These are phyloP conservation scores for Meloidogyne chitwoodi DNA, from an alignment of 1,140 invertebrate species.

Conservation along the genomic window DNA sequence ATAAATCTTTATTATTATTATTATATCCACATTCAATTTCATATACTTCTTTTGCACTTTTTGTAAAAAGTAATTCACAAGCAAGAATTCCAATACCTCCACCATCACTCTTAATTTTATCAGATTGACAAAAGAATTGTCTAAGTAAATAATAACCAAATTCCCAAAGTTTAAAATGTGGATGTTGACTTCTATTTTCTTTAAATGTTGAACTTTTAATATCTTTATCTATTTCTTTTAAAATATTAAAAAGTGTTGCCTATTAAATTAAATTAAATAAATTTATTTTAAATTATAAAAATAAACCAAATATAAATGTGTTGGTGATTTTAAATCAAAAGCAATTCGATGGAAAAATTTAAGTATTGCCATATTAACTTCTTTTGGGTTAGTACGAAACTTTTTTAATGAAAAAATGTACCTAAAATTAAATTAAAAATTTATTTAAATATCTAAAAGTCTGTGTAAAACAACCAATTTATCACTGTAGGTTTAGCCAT, in stretches of 20 bases:
- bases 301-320: constrained; percentile 23
- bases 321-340: constrained; percentile 38
- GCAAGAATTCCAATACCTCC: constrained; percentile 16
- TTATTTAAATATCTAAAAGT: not conserved
- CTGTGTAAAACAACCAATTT: constrained; percentile 10
- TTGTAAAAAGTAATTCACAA: constrained; percentile 43
- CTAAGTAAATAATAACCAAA: constrained; percentile 41
- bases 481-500: constrained; percentile 38
- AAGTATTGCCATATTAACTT: constrained; percentile 37
- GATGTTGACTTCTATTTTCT: constrained; percentile 29
- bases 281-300: not conserved
- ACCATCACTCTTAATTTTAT: constrained; percentile 20
- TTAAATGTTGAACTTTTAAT: not conserved
- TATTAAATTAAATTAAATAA: constrained; percentile 21
- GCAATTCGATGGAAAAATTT: constrained; percentile 44
- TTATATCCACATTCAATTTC: constrained; percentile 39
- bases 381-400: constrained; percentile 22
- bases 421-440: constrained; percentile 24
- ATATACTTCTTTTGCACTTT: constrained; percentile 25
- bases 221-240: constrained; percentile 24
- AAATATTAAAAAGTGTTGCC: constrained; percentile 37
- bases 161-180: constrained; percentile 34
- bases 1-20: not conserved
- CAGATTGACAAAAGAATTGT: constrained; percentile 33
- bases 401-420: constrained; percentile 38